A percentile compares a stretch with the other conserved stretches of the same genome.
These are phyloP conservation scores for Diloba caeruleocephala DNA, from an alignment of 2,888 invertebrate species.

Conservation along the genomic window DNA sequence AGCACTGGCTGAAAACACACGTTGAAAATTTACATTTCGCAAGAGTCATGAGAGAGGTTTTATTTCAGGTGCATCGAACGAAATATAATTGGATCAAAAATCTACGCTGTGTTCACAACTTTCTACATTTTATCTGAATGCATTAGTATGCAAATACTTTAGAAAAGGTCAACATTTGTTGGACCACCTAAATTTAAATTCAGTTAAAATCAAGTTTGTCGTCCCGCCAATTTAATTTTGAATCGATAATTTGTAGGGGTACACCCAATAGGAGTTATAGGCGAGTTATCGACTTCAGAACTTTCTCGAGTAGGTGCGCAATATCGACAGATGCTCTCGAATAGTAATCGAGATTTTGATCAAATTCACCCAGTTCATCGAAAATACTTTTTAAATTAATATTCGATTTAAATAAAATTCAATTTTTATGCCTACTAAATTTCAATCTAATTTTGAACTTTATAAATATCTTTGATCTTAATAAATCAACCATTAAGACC, in stretches of 20 bases:
- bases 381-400: not conserved
- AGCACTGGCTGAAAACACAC: no score
- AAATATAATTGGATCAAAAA: conserved; percentile 32
- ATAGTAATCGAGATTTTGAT: conserved; percentile 9
- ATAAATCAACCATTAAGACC: no score
- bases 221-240: conserved; percentile 18
- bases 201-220: conserved; percentile 29
- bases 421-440: no score
- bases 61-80: conserved; percentile 12
- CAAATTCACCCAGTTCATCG: conserved; percentile 1
- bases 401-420: no score
- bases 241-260: conserved; percentile 38
- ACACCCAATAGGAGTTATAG: conserved; percentile 14
- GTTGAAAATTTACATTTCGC: no score
- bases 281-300: conserved; percentile 24
- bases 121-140: conserved; percentile 37
- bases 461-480: no score
- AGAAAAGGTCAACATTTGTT: conserved; percentile 41
- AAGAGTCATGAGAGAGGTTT: not conserved
- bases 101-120: conserved; percentile 38
- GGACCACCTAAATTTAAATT: conserved; percentile 35
- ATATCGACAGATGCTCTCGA: conserved; percentile 19
- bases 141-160: conserved; percentile 56
- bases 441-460: no score
- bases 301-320: conserved; percentile 29